Evolutionary conservation across 2,888 invertebrate genomes (phyloP), one percentile per base, ranked within the genome.

Genomic region (Maniola hyperantus): DNA sequence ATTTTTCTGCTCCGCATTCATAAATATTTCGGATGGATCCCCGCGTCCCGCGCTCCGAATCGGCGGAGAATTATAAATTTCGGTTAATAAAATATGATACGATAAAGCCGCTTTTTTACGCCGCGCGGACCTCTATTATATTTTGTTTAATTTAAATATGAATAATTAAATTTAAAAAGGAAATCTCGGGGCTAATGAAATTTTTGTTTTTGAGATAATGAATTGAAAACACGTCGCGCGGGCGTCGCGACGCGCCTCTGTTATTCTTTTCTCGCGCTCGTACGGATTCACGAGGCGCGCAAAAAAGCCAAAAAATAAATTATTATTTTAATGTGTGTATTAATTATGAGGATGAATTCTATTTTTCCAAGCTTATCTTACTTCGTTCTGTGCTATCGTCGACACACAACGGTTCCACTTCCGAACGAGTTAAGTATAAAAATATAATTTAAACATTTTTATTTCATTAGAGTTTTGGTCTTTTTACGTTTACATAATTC

Each of bases 121-220:
- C 72, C 66, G 71, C 74, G 77, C 85, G 83, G 86, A 87, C 90
- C 89, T 89, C 89, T 91, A 91, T 91, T 91, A 91, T 92, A 91
- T 91, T 91, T 88, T 91, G 91, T 91, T 91, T 91, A 92, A 91
- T 91, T 92, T 91, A 91, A 91, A 91, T 91, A 91, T 91, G 91
- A 91, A 91, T 92, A 91, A 91, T 91, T 92, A 89, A 91, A 89
- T 90, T 88, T 87, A 88, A 90, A 91, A 90, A 89, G 87, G 90
- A 89, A 91, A 90, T 89, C 91, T 89, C 87, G 80, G 87, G 87
- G 79, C 88, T 91, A 91, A 91, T 91, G 91, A 91, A 91, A 88
- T 91, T 91, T 91, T 90, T 92, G 91, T 92, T 91, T 92, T 91
- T 80, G 88, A 89, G 91, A 91, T 92, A 92, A 92, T 92, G 91